phyloP scores from a whole-genome alignment of 2,797 vertebrate genomes.

The Nannoperca obscura region DNA sequence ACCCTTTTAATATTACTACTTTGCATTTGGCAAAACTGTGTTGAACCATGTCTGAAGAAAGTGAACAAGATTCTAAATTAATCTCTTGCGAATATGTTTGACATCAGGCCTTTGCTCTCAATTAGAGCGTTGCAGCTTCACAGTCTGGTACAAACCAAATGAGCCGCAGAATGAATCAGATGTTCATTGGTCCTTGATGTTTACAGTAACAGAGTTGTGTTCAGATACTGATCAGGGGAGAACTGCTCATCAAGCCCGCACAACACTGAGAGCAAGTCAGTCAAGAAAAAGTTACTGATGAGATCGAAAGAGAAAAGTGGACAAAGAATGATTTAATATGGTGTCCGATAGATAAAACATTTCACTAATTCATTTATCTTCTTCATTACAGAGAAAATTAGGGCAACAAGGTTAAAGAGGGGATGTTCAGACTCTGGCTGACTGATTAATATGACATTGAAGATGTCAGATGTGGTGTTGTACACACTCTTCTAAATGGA shows the following conservation, averaged over 20 bases:
- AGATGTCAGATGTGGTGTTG: neutral
- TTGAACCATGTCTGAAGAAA: neutral
- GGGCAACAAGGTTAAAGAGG: constrained; percentile 7
- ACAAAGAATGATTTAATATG: neutral
- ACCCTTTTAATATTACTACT: neutral
- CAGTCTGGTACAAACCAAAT: constrained; percentile 20
- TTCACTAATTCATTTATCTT: neutral
- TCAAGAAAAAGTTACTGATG: neutral
- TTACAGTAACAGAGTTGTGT: neutral
- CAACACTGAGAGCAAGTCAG: neutral
- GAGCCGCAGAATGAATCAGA: constrained; percentile 14
- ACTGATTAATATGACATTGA: constrained; percentile 7
- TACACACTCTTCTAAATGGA: neutral
- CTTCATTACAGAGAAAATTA: constrained; percentile 22
- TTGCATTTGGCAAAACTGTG: neutral
- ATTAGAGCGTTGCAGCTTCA: neutral
- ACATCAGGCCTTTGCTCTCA: constrained; percentile 3
- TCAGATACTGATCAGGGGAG: constrained; percentile 11
- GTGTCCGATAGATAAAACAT: neutral
- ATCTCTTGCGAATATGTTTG: constrained; percentile 1
- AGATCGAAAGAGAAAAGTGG: neutral
- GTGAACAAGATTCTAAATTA: neutral
- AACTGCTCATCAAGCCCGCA: neutral
- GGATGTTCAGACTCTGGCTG: constrained; percentile 1
- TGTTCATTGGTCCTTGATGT: constrained; percentile 4